These are phyloP conservation scores for Amniataba percoides DNA, from an alignment of 2,797 vertebrate species.

Conservation along the genomic window DNA sequence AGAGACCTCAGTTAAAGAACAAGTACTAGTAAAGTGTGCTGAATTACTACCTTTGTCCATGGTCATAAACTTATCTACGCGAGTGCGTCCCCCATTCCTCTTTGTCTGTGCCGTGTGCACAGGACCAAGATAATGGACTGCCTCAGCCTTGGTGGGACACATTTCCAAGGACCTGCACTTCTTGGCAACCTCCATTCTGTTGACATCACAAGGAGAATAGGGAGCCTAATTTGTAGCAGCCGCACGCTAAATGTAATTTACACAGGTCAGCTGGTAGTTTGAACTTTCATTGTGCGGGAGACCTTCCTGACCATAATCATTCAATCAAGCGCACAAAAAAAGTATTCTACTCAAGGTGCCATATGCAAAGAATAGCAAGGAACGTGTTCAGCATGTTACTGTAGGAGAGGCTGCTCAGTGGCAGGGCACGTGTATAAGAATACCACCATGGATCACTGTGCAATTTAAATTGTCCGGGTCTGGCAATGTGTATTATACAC, in stretches of 20 bases:
- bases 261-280: constrained; percentile 71
- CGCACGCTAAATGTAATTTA: constrained; percentile 79
- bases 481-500: not conserved
- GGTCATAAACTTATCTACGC: constrained; percentile 48
- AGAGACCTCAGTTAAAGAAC: not conserved
- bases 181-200: constrained; percentile 74
- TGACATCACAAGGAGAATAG: constrained; percentile 79
- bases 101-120: constrained; percentile 50
- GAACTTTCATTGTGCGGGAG: constrained; percentile 74
- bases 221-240: constrained; percentile 73
- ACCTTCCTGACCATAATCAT: constrained; percentile 73
- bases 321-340: constrained; percentile 72
- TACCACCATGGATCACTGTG: not conserved
- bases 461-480: not conserved
- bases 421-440: not conserved
- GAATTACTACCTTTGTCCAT: constrained; percentile 32
- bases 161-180: constrained; percentile 66
- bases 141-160: constrained; percentile 65
- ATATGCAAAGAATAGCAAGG: constrained; percentile 65
- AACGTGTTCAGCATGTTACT: constrained; percentile 55
- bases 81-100: constrained; percentile 26
- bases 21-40: not conserved
- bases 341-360: constrained; percentile 50
- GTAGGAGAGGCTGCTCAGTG: constrained; percentile 30
- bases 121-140: constrained; percentile 69